Evolutionary conservation across 1,140 invertebrate species (phyloP), one percentile per base, ranked within the genome.

Genomic region (Bombus confusus): DNA sequence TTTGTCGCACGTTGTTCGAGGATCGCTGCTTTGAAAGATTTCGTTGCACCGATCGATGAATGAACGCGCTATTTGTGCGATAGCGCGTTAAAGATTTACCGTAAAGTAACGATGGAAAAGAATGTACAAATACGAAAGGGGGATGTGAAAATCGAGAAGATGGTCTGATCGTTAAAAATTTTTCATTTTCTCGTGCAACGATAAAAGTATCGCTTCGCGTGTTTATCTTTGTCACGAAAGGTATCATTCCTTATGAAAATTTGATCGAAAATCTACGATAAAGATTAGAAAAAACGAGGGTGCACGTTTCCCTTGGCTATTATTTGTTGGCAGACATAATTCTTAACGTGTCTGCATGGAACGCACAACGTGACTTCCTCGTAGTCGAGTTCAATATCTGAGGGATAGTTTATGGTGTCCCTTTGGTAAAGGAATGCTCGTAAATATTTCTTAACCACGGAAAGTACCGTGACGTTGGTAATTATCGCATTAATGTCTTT

Each of bases 311-410:
- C 43, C 52, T 43, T 74, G 5, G 25, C 79, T 39, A 81, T 81
- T 81, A 74, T 74, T 64, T 81, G 39, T 81, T 64, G 41, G 80
- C 22, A 22, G 31, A 74, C 69, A 81, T 81, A 81, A 74, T 81
- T 81, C 80, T 81, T 83, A 39, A 31, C 43, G 34, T 83, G 73
- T 76, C 71, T 77, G 31, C 59, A 18, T 12, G 80, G 72, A 74
- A 83, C 47, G 72, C 59, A 9, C 31, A 31, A 75, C 73, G 81
- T 75, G 81, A 76, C 81, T 83, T 83, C 62, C 71, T 83, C 37
- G 47, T 69, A 74, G 66, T 69, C 82, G 72, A 69, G 37, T 47
- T 75, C 47, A 79, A 59, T 68, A 84, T 84, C 82, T 43, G 8
- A 37, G 10, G 39, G 39, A 84, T 84, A 59, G 15, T 79, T 75